phyloP scores from a whole-genome alignment of 1,140 invertebrate genomes.

The Prorops nasuta region DNA sequence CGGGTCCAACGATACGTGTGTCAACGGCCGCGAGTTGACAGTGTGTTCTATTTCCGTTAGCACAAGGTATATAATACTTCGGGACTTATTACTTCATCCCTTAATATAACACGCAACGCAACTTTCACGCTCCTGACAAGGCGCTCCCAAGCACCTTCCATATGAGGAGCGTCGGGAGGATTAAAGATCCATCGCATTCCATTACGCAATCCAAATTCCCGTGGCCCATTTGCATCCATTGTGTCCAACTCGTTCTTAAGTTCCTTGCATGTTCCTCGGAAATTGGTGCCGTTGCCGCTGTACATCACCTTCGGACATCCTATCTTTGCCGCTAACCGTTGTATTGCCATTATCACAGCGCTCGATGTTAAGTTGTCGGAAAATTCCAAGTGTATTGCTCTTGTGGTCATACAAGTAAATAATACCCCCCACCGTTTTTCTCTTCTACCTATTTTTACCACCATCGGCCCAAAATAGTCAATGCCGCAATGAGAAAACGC shows the following conservation, averaged over 20 bases:
- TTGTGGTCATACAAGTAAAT: conserved; percentile 28
- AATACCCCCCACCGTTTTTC: conserved; percentile 25
- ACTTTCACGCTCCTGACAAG: conserved; percentile 20
- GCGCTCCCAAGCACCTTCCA: conserved; percentile 33
- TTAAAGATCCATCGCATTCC: conserved; percentile 30
- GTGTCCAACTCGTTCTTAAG: conserved; percentile 9
- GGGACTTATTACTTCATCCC: conserved; percentile 19
- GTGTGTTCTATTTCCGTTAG: conserved; percentile 29
- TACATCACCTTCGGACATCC: conserved; percentile 18
- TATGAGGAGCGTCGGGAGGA: conserved; percentile 31
- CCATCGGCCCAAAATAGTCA: conserved; percentile 18
- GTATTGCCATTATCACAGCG: conserved; percentile 28
- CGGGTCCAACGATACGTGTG: conserved; percentile 21
- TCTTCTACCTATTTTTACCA: conserved; percentile 13
- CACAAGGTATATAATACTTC: conserved; percentile 22
- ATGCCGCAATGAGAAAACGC: conserved; percentile 11
- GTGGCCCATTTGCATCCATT: conserved; percentile 8
- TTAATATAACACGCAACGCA: conserved; percentile 16
- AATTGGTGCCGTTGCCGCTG: conserved; percentile 40
- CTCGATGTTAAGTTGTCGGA: conserved; percentile 21
- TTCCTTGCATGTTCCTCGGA: conserved; percentile 32
- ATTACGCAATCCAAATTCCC: not conserved
- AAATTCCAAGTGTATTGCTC: conserved; percentile 34
- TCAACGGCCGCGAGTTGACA: conserved; percentile 27
- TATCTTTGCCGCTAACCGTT: conserved; percentile 27